A percentile compares a stretch with the other conserved stretches of the same genome.
phyloP scores from a whole-genome alignment of 2,888 invertebrate species.

The Congeria kusceri region DNA sequence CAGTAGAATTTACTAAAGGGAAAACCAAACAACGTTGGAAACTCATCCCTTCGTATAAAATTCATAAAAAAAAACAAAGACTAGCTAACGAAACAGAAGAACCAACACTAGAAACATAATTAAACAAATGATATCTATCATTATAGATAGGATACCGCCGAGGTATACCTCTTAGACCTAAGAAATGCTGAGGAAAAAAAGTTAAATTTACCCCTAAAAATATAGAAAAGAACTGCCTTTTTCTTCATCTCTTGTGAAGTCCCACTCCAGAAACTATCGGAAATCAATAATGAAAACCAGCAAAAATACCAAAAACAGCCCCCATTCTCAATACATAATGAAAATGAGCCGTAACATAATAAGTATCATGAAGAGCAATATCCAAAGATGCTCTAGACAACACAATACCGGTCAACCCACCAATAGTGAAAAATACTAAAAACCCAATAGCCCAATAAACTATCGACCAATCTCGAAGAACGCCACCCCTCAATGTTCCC shows the following conservation, averaged over 20 bases:
- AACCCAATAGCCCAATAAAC: slow-evolving; percentile 91
- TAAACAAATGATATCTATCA: slow-evolving; percentile 86
- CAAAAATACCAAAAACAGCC: slow-evolving; percentile 92
- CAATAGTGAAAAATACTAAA: slow-evolving; percentile 92
- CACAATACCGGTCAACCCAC: slow-evolving; percentile 87
- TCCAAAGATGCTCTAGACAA: slow-evolving; percentile 91
- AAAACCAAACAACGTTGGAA: slow-evolving; percentile 12
- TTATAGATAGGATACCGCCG: slow-evolving; percentile 92
- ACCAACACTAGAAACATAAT: slow-evolving; percentile 51
- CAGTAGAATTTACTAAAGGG: neutral
- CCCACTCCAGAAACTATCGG: slow-evolving; percentile 89
- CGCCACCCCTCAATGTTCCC: slow-evolving; percentile 88
- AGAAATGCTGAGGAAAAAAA: slow-evolving; percentile 93
- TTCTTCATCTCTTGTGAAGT: slow-evolving; percentile 88
- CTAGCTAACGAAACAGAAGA: slow-evolving; percentile 24
- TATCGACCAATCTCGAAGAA: slow-evolving; percentile 88
- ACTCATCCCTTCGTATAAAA: slow-evolving; percentile 26
- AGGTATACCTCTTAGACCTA: slow-evolving; percentile 90
- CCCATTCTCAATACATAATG: slow-evolving; percentile 93
- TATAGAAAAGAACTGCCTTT: slow-evolving; percentile 90
- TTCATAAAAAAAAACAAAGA: slow-evolving; percentile 29
- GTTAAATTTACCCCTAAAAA: slow-evolving; percentile 92
- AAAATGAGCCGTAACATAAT: slow-evolving; percentile 93
- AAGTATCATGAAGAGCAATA: slow-evolving; percentile 92
- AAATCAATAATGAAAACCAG: slow-evolving; percentile 90